These are phyloP conservation scores for Amblyopsis rosae DNA, from an alignment of 2,113 vertebrate genomes.

Conservation along the genomic window DNA sequence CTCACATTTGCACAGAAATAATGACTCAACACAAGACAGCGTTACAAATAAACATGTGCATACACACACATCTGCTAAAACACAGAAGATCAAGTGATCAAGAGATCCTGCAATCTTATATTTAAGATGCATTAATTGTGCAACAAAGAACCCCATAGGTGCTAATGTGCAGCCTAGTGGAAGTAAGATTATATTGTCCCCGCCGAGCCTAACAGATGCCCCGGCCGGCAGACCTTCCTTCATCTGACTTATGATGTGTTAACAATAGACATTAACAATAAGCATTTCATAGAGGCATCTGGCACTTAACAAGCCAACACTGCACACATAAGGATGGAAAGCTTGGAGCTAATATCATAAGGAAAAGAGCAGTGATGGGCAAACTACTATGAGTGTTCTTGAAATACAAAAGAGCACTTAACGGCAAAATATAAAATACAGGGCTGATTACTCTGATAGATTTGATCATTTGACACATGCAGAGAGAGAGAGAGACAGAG, in stretches of 20 bases:
- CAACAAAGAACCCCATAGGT: conserved; percentile 34
- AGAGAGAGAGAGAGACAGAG: too few species aligned
- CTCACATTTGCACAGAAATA: conserved; percentile 1
- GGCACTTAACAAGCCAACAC: conserved; percentile 34
- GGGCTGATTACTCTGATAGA: too few species aligned
- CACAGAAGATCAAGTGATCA: not conserved
- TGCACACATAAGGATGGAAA: conserved; percentile 15
- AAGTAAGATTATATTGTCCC: conserved; percentile 44
- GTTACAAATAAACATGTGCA: not conserved
- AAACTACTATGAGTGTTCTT: conserved; percentile 34
- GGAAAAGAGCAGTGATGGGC: conserved; percentile 20
- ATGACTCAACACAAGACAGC: not conserved
- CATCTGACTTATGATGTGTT: conserved; percentile 38
- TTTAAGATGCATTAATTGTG: conserved; percentile 43
- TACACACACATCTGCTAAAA: not conserved
- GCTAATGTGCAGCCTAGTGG: conserved; percentile 32
- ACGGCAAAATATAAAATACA: too few species aligned
- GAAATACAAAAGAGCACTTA: conserved; percentile 14
- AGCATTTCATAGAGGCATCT: conserved; percentile 44
- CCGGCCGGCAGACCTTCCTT: conserved; percentile 35
- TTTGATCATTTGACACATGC: too few species aligned
- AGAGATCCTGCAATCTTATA: conserved; percentile 30
- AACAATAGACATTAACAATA: conserved; percentile 30
- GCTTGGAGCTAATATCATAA: conserved; percentile 29
- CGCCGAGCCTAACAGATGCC: conserved; percentile 38